Conservation (phyloP, 2,113 vertebrate species). For the Pseudopodoces humilis region DNA sequence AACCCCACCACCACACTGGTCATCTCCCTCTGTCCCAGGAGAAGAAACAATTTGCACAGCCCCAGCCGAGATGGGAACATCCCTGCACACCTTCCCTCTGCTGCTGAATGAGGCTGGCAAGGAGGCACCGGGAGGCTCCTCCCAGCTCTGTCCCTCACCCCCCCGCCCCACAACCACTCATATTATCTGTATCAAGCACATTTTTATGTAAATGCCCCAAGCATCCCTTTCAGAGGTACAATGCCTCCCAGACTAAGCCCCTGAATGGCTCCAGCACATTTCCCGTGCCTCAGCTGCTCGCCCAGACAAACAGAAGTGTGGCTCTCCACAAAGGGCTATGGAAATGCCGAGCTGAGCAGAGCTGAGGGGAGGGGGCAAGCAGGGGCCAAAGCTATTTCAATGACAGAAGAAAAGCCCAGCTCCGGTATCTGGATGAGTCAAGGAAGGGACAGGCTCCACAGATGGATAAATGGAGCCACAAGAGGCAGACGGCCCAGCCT, state of each 20-base stretch:
- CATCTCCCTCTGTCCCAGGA: neutral
- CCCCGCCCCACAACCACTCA: slow-evolving; percentile 9
- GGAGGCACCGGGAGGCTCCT: neutral
- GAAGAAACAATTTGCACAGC: rapidly evolving
- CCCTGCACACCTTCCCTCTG: slow-evolving; percentile 18
- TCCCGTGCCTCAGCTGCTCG: slow-evolving; percentile 65
- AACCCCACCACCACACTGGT: rapidly evolving
- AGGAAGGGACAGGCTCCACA: neutral
- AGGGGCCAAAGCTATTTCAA: slow-evolving; percentile 25
- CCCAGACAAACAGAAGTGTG: slow-evolving; percentile 63
- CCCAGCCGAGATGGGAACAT: rapidly evolving
- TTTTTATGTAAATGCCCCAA: slow-evolving; percentile 65
- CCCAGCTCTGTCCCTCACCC: neutral
- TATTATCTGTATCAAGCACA: slow-evolving; percentile 64
- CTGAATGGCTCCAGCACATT: slow-evolving; percentile 48
- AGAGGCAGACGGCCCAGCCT: neutral
- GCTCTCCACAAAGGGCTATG: slow-evolving; percentile 56
- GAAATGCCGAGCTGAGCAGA: neutral
- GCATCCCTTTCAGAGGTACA: slow-evolving; percentile 64
- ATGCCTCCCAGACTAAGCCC: slow-evolving; percentile 36
- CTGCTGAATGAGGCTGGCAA: neutral
- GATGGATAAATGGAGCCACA: neutral
- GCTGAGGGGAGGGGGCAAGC: neutral
- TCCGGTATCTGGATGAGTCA: neutral
- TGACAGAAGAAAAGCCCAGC: slow-evolving; percentile 3